These are phyloP conservation scores for Steinernema khuongi DNA, from an alignment of 1,140 invertebrate species.

Conservation along the genomic window DNA sequence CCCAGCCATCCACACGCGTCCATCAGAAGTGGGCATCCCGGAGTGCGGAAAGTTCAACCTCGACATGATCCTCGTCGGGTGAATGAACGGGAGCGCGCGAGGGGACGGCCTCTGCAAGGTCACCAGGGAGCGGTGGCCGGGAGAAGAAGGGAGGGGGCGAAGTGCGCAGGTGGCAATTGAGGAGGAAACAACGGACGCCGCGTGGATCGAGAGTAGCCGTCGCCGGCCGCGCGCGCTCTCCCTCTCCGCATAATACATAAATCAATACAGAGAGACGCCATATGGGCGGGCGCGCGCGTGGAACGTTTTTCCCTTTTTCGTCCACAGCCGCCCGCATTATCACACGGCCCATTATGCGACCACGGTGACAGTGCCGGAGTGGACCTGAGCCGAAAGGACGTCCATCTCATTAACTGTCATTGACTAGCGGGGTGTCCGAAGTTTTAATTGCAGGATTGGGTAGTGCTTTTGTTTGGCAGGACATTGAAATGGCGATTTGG, in stretches of 20 bases:
- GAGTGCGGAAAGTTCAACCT: neutral
- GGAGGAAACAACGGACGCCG: neutral
- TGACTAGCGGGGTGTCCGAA: too few species aligned
- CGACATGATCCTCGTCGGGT: neutral
- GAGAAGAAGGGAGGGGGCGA: too few species aligned
- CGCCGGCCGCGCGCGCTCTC: neutral
- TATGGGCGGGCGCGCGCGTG: neutral
- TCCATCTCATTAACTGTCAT: too few species aligned
- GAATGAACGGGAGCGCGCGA: neutral
- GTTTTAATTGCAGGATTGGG: too few species aligned
- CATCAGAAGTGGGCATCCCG: too few species aligned
- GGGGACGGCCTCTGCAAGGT: neutral
- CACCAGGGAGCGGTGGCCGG: neutral
- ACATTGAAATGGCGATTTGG: too few species aligned
- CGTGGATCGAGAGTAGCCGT: neutral
- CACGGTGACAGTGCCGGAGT: too few species aligned
- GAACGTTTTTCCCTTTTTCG: neutral
- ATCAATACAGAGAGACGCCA: slow-evolving; percentile 9
- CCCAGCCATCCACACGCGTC: too few species aligned
- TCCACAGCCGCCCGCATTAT: neutral
- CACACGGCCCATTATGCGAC: too few species aligned
- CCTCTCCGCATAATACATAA: slow-evolving; percentile 10
- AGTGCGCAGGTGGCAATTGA: slow-evolving; percentile 5
- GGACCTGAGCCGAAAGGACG: too few species aligned
- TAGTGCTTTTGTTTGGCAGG: too few species aligned